Evolutionary conservation across 2,797 vertebrate species (phyloP).

Genomic region (Mormyrus proboscirostris): DNA sequence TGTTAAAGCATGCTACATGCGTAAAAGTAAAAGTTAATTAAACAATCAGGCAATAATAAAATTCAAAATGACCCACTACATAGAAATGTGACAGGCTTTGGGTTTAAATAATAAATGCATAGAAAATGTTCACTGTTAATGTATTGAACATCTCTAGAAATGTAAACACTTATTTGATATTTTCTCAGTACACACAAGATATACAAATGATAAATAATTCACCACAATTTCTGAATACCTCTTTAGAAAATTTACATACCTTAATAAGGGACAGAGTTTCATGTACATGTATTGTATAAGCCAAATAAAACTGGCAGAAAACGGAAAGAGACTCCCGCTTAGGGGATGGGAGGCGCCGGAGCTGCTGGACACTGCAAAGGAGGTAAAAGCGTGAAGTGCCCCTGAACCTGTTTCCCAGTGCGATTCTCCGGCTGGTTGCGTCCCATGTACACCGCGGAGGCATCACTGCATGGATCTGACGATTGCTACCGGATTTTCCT

Average conservation of each 20-base stretch:
- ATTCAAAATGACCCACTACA: background rate
- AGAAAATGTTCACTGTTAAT: background rate
- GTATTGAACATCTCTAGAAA: background rate
- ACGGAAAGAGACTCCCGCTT: background rate
- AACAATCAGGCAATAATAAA: background rate
- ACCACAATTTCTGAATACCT: background rate
- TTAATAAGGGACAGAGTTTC: background rate
- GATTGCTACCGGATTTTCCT: background rate
- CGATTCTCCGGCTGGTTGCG: background rate
- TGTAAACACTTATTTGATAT: background rate
- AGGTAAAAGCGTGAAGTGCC: background rate
- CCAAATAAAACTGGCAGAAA: background rate
- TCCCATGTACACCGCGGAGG: background rate
- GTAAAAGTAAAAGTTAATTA: background rate
- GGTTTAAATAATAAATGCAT: background rate
- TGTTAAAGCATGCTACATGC: background rate
- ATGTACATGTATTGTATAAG: background rate
- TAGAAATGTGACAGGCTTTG: background rate
- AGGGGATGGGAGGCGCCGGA: background rate
- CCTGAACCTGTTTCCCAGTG: background rate
- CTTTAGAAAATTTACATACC: background rate
- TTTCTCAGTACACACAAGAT: background rate
- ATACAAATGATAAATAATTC: background rate
- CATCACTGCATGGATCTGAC: background rate
- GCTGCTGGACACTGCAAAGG: background rate